These are phyloP conservation scores for Pristiophorus japonicus DNA, from an alignment of 2,113 vertebrate genomes.

Conservation along the genomic window DNA sequence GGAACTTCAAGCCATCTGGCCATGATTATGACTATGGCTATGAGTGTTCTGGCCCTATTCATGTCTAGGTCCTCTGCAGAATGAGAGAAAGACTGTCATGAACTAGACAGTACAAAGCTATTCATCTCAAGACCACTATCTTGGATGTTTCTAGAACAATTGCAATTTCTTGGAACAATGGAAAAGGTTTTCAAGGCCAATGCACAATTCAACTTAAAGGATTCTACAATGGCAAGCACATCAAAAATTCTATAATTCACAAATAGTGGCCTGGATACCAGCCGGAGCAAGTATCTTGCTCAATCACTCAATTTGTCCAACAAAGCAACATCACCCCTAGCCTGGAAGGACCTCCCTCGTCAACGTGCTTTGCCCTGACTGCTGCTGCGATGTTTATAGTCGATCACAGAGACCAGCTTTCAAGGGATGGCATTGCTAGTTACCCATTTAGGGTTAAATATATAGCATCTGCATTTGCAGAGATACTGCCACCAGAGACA, in stretches of 20 bases:
- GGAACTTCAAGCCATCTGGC: too few species aligned
- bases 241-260: background rate
- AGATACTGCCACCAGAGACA: background rate
- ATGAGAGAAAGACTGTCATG: too few species aligned
- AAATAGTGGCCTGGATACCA: background rate
- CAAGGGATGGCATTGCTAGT: background rate
- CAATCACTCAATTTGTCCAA: background rate
- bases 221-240: background rate
- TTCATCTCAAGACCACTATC: too few species aligned
- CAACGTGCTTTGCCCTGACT: background rate
- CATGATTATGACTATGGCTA: too few species aligned
- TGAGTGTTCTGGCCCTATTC: too few species aligned
- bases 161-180: background rate
- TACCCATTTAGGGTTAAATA: background rate
- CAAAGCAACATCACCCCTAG: background rate
- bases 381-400: background rate
- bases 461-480: background rate
- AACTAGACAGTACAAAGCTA: too few species aligned
- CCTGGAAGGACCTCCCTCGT: background rate
- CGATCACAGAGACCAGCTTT: background rate
- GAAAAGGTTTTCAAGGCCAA: too few species aligned
- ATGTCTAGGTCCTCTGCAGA: too few species aligned
- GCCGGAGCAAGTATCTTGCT: background rate
- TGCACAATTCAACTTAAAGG: background rate
- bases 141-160: too few species aligned